A percentile compares a stretch with the other conserved stretches of the same genome.
These are phyloP conservation scores for Synanthedon formicaeformis DNA, from an alignment of 2,888 invertebrate genomes.

Conservation along the genomic window DNA sequence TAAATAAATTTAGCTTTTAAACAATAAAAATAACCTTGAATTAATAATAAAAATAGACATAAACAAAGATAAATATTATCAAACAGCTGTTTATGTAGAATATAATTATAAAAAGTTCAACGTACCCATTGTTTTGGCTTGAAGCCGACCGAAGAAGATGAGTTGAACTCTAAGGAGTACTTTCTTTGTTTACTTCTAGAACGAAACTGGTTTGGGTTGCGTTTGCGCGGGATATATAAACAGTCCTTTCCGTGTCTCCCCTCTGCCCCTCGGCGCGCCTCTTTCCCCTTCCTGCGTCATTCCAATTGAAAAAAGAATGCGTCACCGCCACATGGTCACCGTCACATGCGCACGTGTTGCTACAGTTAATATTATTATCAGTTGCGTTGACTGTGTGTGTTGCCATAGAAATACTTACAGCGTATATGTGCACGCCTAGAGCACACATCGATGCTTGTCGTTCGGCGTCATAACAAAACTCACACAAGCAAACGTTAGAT, in stretches of 20 bases:
- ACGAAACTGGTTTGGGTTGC: conserved; percentile 44
- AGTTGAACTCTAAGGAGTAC: conserved; percentile 28
- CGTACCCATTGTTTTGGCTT: conserved; percentile 50
- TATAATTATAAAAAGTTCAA: conserved; percentile 17
- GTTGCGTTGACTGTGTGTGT: not conserved
- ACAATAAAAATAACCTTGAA: too few species aligned
- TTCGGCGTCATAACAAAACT: conserved; percentile 13
- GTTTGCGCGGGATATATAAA: conserved; percentile 53
- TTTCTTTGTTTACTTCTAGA: conserved; percentile 49
- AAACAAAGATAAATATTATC: conserved; percentile 3
- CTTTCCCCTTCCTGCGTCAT: conserved; percentile 39
- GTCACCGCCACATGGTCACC: not conserved
- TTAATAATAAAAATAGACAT: conserved; percentile 4
- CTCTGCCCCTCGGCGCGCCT: conserved; percentile 13
- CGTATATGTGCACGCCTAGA: not conserved
- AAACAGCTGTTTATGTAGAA: conserved; percentile 1
- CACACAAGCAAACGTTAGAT: not conserved
- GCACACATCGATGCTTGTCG: conserved; percentile 1
- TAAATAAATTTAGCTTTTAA: too few species aligned
- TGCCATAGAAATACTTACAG: too few species aligned
- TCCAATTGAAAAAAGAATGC: conserved; percentile 9
- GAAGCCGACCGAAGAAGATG: conserved; percentile 23
- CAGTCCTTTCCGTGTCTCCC: conserved; percentile 23
- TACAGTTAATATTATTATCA: not conserved
- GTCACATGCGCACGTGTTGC: not conserved